These are phyloP conservation scores for Podocnemis expansa DNA, from an alignment of 2,113 vertebrate species.

Conservation along the genomic window DNA sequence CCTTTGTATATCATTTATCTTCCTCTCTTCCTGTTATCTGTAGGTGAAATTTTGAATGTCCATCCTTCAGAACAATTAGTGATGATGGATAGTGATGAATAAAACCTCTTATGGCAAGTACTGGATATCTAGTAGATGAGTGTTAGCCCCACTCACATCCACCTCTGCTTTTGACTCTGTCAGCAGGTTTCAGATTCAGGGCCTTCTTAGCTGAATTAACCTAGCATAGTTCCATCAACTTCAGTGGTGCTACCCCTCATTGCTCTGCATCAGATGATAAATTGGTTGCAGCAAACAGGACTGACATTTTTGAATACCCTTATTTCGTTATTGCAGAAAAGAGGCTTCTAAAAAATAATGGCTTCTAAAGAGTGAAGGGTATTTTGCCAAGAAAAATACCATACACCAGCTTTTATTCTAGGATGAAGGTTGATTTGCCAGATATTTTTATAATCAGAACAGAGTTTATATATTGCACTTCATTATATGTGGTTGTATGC, in stretches of 20 bases:
- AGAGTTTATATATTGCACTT: conserved; percentile 14
- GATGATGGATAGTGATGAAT: background rate
- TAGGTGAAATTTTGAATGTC: background rate
- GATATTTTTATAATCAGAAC: conserved; percentile 55
- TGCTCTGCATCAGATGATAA: background rate
- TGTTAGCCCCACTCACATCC: accelerated
- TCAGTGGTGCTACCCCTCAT: background rate
- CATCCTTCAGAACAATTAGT: background rate
- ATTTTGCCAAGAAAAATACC: conserved; percentile 41
- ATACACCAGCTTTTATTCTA: conserved; percentile 4
- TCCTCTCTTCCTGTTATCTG: background rate
- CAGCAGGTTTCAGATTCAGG: background rate
- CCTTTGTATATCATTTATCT: background rate
- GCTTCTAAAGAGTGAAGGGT: background rate
- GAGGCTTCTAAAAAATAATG: background rate
- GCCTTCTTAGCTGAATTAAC: background rate
- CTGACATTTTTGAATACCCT: background rate
- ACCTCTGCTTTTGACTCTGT: background rate
- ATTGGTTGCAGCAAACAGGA: background rate
- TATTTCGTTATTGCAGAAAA: conserved; percentile 17
- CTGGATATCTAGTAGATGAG: accelerated
- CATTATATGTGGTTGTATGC: background rate
- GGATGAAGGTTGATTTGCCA: conserved; percentile 21
- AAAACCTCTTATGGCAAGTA: background rate
- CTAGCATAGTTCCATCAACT: background rate